These are phyloP conservation scores for Pyralis farinalis DNA, from an alignment of 2,888 invertebrate species.

Conservation along the genomic window DNA sequence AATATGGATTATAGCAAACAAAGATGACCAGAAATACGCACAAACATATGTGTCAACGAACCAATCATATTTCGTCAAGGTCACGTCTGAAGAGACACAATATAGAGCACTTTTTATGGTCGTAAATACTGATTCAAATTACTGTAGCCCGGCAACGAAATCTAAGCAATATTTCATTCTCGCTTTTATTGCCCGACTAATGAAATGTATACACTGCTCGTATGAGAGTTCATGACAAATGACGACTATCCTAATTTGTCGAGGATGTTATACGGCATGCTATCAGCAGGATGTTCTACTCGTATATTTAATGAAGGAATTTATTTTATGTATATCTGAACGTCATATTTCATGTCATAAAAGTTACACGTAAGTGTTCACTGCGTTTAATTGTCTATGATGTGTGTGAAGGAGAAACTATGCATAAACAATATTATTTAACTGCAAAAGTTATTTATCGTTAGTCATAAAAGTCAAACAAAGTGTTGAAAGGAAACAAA, in stretches of 20 bases:
- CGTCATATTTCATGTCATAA: no score
- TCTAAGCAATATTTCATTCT: constrained; percentile 40
- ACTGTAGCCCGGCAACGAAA: constrained; percentile 22
- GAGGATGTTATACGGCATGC: constrained; percentile 40
- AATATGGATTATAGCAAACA: no score
- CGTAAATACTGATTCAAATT: constrained; percentile 12
- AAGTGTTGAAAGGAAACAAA: no score
- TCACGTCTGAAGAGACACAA: not conserved
- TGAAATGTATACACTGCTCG: constrained; percentile 38
- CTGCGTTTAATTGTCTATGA: no score
- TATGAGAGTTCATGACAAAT: constrained; percentile 51
- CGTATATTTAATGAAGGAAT: constrained; percentile 39
- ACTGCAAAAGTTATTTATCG: no score
- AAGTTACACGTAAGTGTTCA: no score
- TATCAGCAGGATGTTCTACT: constrained; percentile 56
- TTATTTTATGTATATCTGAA: constrained; percentile 32
- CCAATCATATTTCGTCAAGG: no score
- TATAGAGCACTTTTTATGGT: not conserved
- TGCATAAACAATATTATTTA: no score
- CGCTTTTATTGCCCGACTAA: constrained; percentile 42
- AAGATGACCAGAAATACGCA: no score
- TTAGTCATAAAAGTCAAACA: no score
- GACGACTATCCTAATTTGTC: constrained; percentile 65
- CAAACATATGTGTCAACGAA: no score
- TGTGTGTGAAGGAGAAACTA: no score